Evolutionary conservation across 2,888 invertebrate genomes (phyloP).

Genomic region (Drosophila stalkeri): DNA sequence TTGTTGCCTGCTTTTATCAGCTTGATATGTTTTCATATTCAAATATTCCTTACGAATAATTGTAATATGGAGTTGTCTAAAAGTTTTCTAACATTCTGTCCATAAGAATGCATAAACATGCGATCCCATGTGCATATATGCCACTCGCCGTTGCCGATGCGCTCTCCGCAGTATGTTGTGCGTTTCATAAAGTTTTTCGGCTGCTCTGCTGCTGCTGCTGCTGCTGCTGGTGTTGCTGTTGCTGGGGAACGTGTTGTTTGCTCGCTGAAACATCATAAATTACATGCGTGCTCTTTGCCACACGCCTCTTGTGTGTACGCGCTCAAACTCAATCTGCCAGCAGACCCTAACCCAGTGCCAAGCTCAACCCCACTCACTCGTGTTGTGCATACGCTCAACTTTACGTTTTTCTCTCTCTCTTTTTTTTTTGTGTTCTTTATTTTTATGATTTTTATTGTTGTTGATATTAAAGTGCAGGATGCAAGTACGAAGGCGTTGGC

Average conservation of each 20-base stretch:
- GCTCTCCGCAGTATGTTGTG: conserved; percentile 29
- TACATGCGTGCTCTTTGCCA: conserved; percentile 78
- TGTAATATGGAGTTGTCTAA: not conserved
- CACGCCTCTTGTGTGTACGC: conserved; percentile 76
- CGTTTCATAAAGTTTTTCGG: conserved; percentile 67
- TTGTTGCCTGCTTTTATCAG: not conserved
- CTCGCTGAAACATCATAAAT: conserved; percentile 81
- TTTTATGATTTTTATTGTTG: conserved; percentile 11
- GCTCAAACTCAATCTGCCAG: conserved; percentile 68
- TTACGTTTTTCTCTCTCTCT: not conserved
- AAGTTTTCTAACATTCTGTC: conserved; percentile 24
- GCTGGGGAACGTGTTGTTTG: conserved; percentile 77
- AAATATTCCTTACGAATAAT: not conserved
- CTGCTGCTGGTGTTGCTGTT: conserved; percentile 27
- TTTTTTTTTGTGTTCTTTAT: not conserved
- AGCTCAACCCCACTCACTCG: not conserved
- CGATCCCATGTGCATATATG: conserved; percentile 53
- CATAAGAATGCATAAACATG: conserved; percentile 16
- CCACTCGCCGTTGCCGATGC: conserved; percentile 30
- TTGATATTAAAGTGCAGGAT: conserved; percentile 19
- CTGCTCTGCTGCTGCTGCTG: conserved; percentile 50
- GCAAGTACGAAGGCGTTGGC: conserved; percentile 18
- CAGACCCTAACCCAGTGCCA: conserved; percentile 9
- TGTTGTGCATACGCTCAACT: conserved; percentile 48
- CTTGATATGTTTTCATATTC: not conserved